Base-by-base conservation (phyloP, 1,140 invertebrate species). In the Periplaneta americana region DNA sequence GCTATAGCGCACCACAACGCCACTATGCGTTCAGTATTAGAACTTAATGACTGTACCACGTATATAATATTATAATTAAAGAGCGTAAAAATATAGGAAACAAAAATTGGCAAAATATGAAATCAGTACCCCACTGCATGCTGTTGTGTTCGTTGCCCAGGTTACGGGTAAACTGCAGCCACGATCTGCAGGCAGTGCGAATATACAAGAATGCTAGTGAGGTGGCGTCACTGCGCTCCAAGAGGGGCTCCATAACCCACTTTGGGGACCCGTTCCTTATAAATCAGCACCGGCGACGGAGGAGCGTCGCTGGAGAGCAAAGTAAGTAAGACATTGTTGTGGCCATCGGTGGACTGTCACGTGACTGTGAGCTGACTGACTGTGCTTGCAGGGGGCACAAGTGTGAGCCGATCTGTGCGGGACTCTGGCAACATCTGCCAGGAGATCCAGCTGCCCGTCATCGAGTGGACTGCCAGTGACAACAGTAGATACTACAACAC, bases 191-290 rank as follows among this genome's bases (percentile, higher is more conserved):
- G 34, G 84, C 87, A 15, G 86, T 91, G 39, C 89, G 91, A 74
- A 92, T 92, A 83, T 89, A 89, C 82, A 89, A 88, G 84, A 88
- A 89, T 84, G 84, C 83, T 74, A 86, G 83, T 75, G 83, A 82
- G 35, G 84, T 88, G 11, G 75, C 84, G 17, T 79, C 83, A 22
- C 82, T 85, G 34, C 83, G 88, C 76, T 85, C 83, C 15, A 90
- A 89, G 74, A 85, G 89, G 83, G 84, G 83, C 76, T 36, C 84
- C 33, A 79, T 86, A 33, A 83, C 85, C 15, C 84, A 83, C 75
- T 85, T 90, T 33, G 90, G 88, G 79, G 89, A 91, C 84, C 87
- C 86, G n/a, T 85, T 86, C 34, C 86, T 91, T 17, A 88, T 90
- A 57, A 80, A 80, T 22, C 82, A 84, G 35, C 77, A 79, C 17